Evolutionary conservation across 2,113 vertebrate species (phyloP).

Genomic region (Abramis brama): DNA sequence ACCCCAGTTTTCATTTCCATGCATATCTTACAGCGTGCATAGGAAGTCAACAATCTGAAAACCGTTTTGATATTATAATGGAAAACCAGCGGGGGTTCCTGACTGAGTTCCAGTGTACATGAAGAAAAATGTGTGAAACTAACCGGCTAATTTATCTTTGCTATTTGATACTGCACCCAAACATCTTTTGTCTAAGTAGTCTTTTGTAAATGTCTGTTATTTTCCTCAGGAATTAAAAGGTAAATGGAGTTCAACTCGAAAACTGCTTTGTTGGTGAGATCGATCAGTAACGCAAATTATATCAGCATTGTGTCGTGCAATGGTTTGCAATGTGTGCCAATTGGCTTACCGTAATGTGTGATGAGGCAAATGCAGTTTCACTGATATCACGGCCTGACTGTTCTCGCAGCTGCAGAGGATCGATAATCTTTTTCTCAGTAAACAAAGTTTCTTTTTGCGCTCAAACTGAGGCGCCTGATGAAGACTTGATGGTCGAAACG

Average conservation of each 20-base stretch:
- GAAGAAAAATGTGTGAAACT: conserved; percentile 34
- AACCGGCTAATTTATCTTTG: conserved; percentile 15
- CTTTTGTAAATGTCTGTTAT: conserved; percentile 7
- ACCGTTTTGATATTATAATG: conserved; percentile 25
- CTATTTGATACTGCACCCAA: neutral
- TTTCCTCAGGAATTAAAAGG: conserved; percentile 11
- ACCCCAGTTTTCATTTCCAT: neutral
- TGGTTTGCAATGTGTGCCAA: conserved; percentile 30
- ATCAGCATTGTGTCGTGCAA: conserved; percentile 8
- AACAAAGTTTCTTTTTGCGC: neutral
- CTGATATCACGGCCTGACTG: conserved; percentile 1
- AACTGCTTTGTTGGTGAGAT: conserved; percentile 28
- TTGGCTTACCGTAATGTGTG: conserved; percentile 30
- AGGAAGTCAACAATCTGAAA: conserved; percentile 19
- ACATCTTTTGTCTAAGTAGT: conserved; percentile 8
- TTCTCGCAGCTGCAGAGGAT: neutral
- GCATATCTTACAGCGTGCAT: neutral
- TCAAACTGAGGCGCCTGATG: neutral
- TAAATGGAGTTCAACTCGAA: conserved; percentile 10
- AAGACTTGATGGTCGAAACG: too few relatives aligned
- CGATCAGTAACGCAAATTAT: conserved; percentile 10
- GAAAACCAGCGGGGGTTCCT: conserved; percentile 14
- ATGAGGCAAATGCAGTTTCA: conserved; percentile 26
- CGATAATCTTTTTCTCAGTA: conserved; percentile 1
- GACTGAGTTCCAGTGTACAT: conserved; percentile 20